A percentile compares a stretch with the other conserved stretches of the same genome.
phyloP scores from a whole-genome alignment of 2,888 invertebrate species.

The Trissolcus brochymenae region DNA sequence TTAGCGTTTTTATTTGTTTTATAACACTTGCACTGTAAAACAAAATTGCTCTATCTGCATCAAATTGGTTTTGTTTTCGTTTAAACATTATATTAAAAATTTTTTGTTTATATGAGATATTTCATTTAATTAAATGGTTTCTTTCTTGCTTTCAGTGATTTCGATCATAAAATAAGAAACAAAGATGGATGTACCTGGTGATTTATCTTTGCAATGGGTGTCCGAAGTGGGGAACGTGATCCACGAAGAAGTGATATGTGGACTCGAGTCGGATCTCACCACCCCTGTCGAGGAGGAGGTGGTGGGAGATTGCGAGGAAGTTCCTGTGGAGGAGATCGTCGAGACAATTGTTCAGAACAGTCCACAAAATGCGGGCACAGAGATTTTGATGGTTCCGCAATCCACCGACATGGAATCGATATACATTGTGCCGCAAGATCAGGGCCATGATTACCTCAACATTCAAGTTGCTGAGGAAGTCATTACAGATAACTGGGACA shows the following conservation, averaged over 20 bases:
- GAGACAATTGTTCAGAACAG: constrained; percentile 64
- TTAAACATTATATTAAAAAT: too few species aligned
- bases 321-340: constrained; percentile 74
- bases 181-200: constrained; percentile 71
- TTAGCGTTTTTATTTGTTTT: too few species aligned
- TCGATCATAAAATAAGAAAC: constrained; percentile 67
- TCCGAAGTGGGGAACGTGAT: constrained; percentile 74
- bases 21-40: too few species aligned
- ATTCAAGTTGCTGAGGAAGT: constrained; percentile 87
- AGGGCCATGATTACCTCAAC: constrained; percentile 76
- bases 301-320: constrained; percentile 77
- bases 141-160: constrained; percentile 62
- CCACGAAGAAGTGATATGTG: constrained; percentile 79
- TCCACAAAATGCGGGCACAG: constrained; percentile 64
- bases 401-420: constrained; percentile 75
- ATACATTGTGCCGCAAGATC: constrained; percentile 77
- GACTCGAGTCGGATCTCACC: constrained; percentile 77
- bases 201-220: constrained; percentile 73
- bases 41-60: too few species aligned
- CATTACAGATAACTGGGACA: constrained; percentile 88
- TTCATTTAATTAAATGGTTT: background rate
- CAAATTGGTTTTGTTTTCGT: too few species aligned
- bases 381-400: constrained; percentile 73
- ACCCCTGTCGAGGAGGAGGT: constrained; percentile 71
- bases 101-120: background rate